Evolutionary conservation across 2,888 invertebrate species (phyloP).

Genomic region (Cabera pusaria): DNA sequence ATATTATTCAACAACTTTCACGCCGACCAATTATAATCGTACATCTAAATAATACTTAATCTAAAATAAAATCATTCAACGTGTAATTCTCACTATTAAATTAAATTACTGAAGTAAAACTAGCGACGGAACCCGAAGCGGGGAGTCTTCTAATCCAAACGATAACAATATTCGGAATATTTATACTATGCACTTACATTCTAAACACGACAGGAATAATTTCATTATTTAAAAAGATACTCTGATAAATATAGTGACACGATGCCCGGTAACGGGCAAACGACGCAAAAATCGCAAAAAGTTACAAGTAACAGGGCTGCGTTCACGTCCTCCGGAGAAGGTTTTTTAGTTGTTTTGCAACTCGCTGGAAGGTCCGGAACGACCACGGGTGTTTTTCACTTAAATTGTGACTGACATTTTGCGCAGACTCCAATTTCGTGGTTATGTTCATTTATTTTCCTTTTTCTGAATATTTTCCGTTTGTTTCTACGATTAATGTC

Average conservation of each 20-base stretch:
- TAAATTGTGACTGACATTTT: no score
- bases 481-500: no score
- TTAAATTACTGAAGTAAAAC: conserved; percentile 38
- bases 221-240: conserved; percentile 36
- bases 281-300: no score
- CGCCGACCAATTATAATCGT: conserved; percentile 39
- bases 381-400: no score
- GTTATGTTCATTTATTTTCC: no score
- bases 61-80: conserved; percentile 55
- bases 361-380: no score
- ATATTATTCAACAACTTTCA: conserved; percentile 41
- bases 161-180: conserved; percentile 27
- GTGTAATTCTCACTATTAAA: conserved; percentile 55
- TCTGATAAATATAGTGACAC: conserved; percentile 19
- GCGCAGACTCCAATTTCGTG: no score
- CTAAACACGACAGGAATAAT: conserved; percentile 63
- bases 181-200: conserved; percentile 30
- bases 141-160: conserved; percentile 13
- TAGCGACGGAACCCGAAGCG: conserved; percentile 15
- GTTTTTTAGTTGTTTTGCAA: no score
- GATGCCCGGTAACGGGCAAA: conserved; percentile 9
- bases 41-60: conserved; percentile 54
- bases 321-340: no score
- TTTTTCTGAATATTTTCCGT: no score
- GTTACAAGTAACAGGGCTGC: no score